Evolutionary conservation across 1,140 invertebrate genomes (phyloP), one percentile per base, ranked within the genome.

Genomic region (Drosophila teissieri): DNA sequence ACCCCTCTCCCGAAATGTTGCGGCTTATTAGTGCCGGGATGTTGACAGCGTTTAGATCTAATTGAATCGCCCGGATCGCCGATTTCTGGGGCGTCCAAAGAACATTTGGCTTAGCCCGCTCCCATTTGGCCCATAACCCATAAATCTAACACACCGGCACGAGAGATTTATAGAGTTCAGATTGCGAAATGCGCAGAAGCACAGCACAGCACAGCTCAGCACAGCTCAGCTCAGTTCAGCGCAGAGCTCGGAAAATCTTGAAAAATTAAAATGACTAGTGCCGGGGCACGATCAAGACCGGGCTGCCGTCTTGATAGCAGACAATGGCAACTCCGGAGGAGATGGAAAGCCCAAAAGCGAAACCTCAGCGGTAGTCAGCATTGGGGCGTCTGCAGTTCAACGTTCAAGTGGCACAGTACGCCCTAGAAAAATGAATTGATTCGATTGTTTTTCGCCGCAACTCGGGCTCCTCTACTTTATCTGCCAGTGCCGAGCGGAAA

Each of bases 331-430:
- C 54, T 17, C 19, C 31, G 36, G 45, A 49, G 44, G 39, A 53
- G 58, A 46, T 37, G 57, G 42, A 64, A 46, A 57, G 8, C n/a
- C 5, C 34, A 24, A 67, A 14, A 75, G 72, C 55, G 64, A 58
- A 56, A 69, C 64, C 78, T 54, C 64, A 56, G 56, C 90, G 79
- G 90, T 90, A 91, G 90, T 91, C 90, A 90, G 74, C 78, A 82
- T 89, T 89, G 86, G 86, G 90, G 90, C 90, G 90, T 91, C 88
- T 91, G 90, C 90, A 91, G 90, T 91, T 91, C 90, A 91, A 91
- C 90, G 90, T 91, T 91, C 90, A 91, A 91, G 90, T 91, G 90
- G 90, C 90, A 91, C 61, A 80, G 81, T 86, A 90, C 88, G 82
- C 88, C 79, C 88, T 91, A 91, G 85, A 90, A 90, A 88, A 90